phyloP scores from a whole-genome alignment of 2,888 invertebrate genomes.

The Mantis religiosa region DNA sequence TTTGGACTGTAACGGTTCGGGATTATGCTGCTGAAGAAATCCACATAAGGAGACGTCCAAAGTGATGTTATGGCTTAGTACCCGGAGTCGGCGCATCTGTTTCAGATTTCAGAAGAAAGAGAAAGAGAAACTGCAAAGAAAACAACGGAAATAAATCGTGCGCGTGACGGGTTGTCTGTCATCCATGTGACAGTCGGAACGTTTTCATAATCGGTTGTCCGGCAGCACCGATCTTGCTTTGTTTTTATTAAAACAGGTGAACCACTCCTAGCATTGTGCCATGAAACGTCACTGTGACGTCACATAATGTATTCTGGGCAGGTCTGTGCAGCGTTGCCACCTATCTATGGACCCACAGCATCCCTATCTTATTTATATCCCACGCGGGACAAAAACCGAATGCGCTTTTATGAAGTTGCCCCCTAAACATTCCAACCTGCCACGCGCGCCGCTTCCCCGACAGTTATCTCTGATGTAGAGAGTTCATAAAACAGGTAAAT shows the following conservation, averaged over 20 bases:
- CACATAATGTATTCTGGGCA: constrained; percentile 25
- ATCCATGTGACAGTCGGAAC: background rate
- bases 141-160: background rate
- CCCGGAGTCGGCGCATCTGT: background rate
- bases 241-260: constrained; percentile 17
- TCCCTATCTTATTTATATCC: constrained; percentile 15
- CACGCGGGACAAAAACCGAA: background rate
- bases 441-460: background rate
- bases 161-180: background rate
- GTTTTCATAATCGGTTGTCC: background rate
- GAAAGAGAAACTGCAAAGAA: too few relatives aligned
- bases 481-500: background rate
- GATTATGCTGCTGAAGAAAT: too few relatives aligned
- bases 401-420: background rate
- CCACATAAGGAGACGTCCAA: background rate
- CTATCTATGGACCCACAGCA: background rate
- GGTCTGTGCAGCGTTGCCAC: constrained; percentile 16
- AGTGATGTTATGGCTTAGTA: too few relatives aligned
- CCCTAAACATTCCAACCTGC: background rate
- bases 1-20: too few relatives aligned
- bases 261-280: constrained; percentile 13
- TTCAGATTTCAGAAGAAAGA: background rate
- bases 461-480: background rate
- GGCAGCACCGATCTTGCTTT: background rate
- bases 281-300: constrained; percentile 22